phyloP scores from a whole-genome alignment of 2,113 vertebrate species.

The Synchiropus splendidus region DNA sequence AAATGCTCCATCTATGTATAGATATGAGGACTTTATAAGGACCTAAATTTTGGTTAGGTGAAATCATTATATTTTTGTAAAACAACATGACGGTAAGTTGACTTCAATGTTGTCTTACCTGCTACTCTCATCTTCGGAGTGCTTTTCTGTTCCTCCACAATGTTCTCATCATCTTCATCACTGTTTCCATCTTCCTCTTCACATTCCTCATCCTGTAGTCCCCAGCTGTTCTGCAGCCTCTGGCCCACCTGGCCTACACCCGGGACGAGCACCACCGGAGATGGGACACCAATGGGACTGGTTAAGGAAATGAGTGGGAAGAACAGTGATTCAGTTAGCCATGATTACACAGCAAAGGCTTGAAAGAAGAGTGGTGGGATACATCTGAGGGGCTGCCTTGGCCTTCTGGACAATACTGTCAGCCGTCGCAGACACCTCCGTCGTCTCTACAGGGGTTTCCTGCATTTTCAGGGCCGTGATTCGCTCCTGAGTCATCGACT shows the following conservation, averaged over 20 bases:
- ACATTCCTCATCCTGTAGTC: slow-evolving; percentile 71
- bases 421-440: slow-evolving; percentile 63
- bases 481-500: slow-evolving; percentile 78
- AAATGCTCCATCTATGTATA: too few relatives aligned
- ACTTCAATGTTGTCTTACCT: too few relatives aligned
- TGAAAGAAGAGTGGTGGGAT: slow-evolving; percentile 41
- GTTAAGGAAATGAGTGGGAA: slow-evolving; percentile 55
- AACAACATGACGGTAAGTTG: too few relatives aligned
- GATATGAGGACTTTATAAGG: too few relatives aligned
- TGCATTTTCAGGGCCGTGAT: slow-evolving; percentile 85
- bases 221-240: slow-evolving; percentile 79
- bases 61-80: too few relatives aligned
- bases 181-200: slow-evolving; percentile 31
- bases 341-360: not conserved
- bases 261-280: slow-evolving; percentile 70
- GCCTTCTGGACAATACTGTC: slow-evolving; percentile 72
- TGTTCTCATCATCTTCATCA: slow-evolving; percentile 40
- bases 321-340: not conserved
- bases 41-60: too few relatives aligned
- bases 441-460: slow-evolving; percentile 71
- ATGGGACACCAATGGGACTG: slow-evolving; percentile 53
- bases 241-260: slow-evolving; percentile 88
- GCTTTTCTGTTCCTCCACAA: slow-evolving; percentile 6
- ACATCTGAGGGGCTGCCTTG: slow-evolving; percentile 68
- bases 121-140: slow-evolving; percentile 23